These are phyloP conservation scores for Cryptophagus acutangulus DNA, from an alignment of 2,888 invertebrate genomes.

Conservation along the genomic window DNA sequence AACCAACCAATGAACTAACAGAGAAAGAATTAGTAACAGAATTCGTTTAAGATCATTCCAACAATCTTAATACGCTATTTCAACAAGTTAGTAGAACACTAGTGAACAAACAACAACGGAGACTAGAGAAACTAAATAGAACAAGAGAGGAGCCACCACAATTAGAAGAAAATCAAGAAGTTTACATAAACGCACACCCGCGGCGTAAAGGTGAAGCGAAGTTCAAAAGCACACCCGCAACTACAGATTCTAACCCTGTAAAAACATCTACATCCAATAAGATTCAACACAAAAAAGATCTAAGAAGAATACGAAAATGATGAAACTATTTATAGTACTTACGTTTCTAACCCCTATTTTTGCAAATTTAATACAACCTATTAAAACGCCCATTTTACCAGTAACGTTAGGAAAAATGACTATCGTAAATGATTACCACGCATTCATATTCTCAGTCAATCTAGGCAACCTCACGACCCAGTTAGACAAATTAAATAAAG, in stretches of 20 bases:
- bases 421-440: neutral
- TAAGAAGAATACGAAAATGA: neutral
- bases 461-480: neutral
- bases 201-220: conserved; percentile 1
- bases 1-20: neutral
- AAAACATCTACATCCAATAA: neutral
- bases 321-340: neutral
- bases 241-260: neutral
- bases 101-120: neutral
- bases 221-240: neutral
- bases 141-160: neutral
- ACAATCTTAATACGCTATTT: neutral
- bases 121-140: neutral
- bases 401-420: neutral
- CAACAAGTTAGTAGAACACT: neutral
- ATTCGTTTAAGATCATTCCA: neutral
- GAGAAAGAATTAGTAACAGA: conserved; percentile 1
- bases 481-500: neutral
- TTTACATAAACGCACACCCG: neutral
- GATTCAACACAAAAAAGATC: conserved; percentile 3
- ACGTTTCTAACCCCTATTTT: neutral
- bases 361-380: neutral
- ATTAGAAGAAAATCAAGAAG: neutral
- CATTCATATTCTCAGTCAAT: neutral
- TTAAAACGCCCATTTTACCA: conserved; percentile 1